Conservation (phyloP, 1,140 invertebrate genomes). For the Zaprionus ornatus region DNA sequence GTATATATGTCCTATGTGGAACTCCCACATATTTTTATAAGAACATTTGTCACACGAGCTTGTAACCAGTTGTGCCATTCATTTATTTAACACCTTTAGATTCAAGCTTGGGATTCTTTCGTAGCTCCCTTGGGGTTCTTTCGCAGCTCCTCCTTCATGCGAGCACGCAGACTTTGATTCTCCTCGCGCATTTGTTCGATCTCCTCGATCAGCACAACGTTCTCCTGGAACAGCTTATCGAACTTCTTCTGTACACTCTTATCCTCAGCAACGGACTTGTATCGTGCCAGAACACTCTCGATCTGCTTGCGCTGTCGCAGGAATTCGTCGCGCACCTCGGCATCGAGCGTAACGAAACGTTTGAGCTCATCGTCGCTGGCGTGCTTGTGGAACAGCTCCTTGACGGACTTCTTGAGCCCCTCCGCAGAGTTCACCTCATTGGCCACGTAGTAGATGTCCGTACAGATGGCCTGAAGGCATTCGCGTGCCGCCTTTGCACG, state of each 20-base stretch:
- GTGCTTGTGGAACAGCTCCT: slow-evolving; percentile 86
- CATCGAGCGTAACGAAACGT: slow-evolving; percentile 87
- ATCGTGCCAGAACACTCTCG: slow-evolving; percentile 88
- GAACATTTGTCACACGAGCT: slow-evolving; percentile 21
- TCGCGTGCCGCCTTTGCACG: slow-evolving; percentile 87
- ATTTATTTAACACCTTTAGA: not conserved
- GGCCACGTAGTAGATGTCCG: slow-evolving; percentile 91
- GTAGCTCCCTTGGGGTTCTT: slow-evolving; percentile 32
- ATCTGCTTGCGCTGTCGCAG: slow-evolving; percentile 91
- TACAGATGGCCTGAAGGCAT: slow-evolving; percentile 89
- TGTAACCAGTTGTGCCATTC: not conserved
- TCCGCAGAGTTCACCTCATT: slow-evolving; percentile 90
- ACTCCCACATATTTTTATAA: slow-evolving; percentile 34
- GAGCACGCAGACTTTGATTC: slow-evolving; percentile 48
- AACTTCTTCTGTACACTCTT: slow-evolving; percentile 63
- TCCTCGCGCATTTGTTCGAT: slow-evolving; percentile 63
- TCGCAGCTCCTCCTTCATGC: slow-evolving; percentile 54
- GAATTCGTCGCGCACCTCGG: slow-evolving; percentile 91
- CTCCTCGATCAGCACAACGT: slow-evolving; percentile 89
- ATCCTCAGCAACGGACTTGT: slow-evolving; percentile 75
- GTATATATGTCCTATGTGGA: slow-evolving; percentile 30
- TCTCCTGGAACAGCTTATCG: slow-evolving; percentile 87
- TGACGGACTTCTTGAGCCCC: slow-evolving; percentile 91
- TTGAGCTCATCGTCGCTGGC: slow-evolving; percentile 88
- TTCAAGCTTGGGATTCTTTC: not conserved